Evolutionary conservation across 2,888 invertebrate species (phyloP).

Genomic region (Erannis defoliaria): DNA sequence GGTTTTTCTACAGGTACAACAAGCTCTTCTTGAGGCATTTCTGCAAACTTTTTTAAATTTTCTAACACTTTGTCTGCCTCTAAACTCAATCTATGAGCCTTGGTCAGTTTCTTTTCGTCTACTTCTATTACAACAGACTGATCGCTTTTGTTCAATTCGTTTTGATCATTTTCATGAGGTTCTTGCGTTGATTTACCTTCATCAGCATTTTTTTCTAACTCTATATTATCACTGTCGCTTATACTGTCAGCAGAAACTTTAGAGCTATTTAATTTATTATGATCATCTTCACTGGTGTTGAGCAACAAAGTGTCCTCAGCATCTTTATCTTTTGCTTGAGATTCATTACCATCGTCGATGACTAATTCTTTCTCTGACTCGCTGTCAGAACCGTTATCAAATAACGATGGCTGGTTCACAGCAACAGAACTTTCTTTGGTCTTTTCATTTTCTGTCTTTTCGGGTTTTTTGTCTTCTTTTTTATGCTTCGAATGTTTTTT

Average conservation of each 20-base stretch:
- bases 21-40: constrained; percentile 61
- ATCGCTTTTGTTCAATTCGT: constrained; percentile 23
- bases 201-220: constrained; percentile 22
- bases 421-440: constrained; percentile 29
- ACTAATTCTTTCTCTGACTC: constrained; percentile 70
- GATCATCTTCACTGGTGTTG: constrained; percentile 32
- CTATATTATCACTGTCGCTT: constrained; percentile 17
- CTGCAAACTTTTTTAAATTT: constrained; percentile 66
- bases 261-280: constrained; percentile 28
- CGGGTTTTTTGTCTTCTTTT: constrained; percentile 44
- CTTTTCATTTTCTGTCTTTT: constrained; percentile 39
- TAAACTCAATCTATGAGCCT: constrained; percentile 69
- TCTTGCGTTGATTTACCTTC: constrained; percentile 22
- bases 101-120: constrained; percentile 64
- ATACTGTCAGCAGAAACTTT: constrained; percentile 22
- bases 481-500: constrained; percentile 42
- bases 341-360: constrained; percentile 61
- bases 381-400: constrained; percentile 53
- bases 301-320: constrained; percentile 48
- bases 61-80: constrained; percentile 67
- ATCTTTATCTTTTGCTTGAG: constrained; percentile 44
- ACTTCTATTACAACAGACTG: constrained; percentile 29
- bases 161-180: constrained; percentile 33
- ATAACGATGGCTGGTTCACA: constrained; percentile 38
- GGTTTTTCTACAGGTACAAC: constrained; percentile 46